Evolutionary conservation across 2,113 vertebrate species (phyloP).

Genomic region (Odontesthes bonariensis): DNA sequence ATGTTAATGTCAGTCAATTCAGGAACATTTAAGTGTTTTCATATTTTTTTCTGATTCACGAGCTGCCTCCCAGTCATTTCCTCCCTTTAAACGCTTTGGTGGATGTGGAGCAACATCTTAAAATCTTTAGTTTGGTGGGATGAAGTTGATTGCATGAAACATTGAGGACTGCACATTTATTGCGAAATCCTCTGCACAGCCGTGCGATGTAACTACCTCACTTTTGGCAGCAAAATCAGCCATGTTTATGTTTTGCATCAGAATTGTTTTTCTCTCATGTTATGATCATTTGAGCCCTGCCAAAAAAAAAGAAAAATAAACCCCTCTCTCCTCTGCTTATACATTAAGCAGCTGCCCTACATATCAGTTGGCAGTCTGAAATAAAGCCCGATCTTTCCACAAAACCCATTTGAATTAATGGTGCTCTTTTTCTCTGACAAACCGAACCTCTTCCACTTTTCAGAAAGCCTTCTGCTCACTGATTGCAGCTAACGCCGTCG

Average conservation of each 20-base stretch:
- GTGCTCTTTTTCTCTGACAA: not conserved
- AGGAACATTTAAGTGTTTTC: not conserved
- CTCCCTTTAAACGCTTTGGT: not conserved
- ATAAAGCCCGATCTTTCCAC: slow-evolving; percentile 8
- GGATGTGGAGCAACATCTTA: slow-evolving; percentile 34
- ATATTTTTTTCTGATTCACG: not conserved
- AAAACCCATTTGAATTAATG: slow-evolving; percentile 1
- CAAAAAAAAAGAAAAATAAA: not conserved
- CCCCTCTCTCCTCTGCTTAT: not conserved
- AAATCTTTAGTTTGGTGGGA: slow-evolving; percentile 9
- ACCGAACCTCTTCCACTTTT: not conserved
- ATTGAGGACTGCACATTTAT: slow-evolving; percentile 41
- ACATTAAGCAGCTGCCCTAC: slow-evolving; percentile 16
- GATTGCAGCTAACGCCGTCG: not conserved
- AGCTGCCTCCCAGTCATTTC: not conserved
- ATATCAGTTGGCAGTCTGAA: slow-evolving; percentile 6
- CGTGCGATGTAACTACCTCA: slow-evolving; percentile 12
- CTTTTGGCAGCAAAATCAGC: slow-evolving; percentile 44
- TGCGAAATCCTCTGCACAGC: slow-evolving; percentile 24
- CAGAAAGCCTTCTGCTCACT: not conserved
- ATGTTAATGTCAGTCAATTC: not conserved
- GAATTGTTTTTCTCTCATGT: not conserved
- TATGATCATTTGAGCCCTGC: not conserved
- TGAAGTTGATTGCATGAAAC: slow-evolving; percentile 39
- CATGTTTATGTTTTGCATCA: not conserved